phyloP scores from a whole-genome alignment of 1,140 invertebrate species.

The Melitaea cinxia region DNA sequence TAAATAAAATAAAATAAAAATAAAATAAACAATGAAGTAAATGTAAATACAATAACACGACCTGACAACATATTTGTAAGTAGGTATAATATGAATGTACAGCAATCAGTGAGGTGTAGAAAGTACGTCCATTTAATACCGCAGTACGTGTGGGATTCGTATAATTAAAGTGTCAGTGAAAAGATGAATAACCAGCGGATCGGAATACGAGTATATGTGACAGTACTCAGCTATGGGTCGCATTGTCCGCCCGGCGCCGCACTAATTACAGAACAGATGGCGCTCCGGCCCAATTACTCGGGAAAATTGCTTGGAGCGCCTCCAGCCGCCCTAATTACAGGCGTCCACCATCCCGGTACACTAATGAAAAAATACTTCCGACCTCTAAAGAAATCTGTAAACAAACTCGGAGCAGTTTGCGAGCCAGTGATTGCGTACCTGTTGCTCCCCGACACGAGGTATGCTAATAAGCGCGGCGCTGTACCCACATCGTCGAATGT shows the following conservation, averaged over 20 bases:
- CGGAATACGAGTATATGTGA: neutral
- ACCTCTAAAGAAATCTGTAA: conserved; percentile 1
- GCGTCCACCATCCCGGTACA: neutral
- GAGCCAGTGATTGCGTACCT: neutral
- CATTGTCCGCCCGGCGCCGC: neutral
- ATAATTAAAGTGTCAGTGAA: too few species aligned
- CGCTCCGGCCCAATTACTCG: conserved; percentile 10
- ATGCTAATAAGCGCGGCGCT: conserved; percentile 7
- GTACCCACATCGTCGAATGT: neutral
- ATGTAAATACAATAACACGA: too few species aligned
- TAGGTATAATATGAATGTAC: too few species aligned
- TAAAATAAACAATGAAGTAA: too few species aligned
- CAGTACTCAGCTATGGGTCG: neutral
- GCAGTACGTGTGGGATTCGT: too few species aligned
- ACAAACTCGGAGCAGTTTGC: neutral
- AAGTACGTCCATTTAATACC: too few species aligned
- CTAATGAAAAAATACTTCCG: conserved; percentile 20
- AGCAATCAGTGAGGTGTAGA: too few species aligned
- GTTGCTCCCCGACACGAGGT: neutral
- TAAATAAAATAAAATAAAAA: too few species aligned
- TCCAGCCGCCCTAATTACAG: conserved; percentile 32
- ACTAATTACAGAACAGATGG: conserved; percentile 8
- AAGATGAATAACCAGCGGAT: too few species aligned
- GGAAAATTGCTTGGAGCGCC: conserved; percentile 22
- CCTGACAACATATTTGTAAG: too few species aligned